phyloP scores from a whole-genome alignment of 2,113 vertebrate species.

The Cinclus cinclus region DNA sequence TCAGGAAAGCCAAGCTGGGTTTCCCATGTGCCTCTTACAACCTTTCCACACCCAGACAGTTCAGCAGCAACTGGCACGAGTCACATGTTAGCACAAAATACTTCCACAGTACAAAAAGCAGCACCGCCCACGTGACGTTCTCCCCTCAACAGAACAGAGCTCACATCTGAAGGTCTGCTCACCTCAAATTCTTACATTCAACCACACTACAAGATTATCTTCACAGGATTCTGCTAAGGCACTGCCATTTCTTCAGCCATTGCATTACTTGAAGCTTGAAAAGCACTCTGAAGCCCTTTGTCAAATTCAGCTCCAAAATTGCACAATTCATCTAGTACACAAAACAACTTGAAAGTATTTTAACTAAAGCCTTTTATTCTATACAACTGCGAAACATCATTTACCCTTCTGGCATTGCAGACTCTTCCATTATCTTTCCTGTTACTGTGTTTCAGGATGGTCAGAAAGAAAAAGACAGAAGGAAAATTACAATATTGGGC shows the following conservation, averaged over 20 bases:
- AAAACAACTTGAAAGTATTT: constrained; percentile 34
- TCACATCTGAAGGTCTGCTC: not conserved
- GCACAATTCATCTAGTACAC: not conserved
- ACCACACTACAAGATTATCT: not conserved
- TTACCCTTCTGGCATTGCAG: constrained; percentile 73
- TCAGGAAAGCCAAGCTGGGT: not conserved
- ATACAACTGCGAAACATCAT: constrained; percentile 76
- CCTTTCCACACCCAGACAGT: not conserved
- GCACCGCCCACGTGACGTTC: fast-evolving
- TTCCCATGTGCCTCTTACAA: not conserved
- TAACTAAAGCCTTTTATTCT: constrained; percentile 83
- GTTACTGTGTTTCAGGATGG: constrained; percentile 50
- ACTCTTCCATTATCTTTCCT: constrained; percentile 61
- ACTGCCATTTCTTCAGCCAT: not conserved
- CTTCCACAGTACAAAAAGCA: not conserved
- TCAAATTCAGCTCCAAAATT: not conserved
- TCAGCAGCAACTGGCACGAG: not conserved
- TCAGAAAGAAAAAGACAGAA: not conserved
- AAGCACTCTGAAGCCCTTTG: not conserved
- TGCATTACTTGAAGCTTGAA: not conserved
- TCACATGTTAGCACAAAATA: not conserved
- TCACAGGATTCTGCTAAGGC: not conserved
- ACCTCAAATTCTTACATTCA: not conserved
- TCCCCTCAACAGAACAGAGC: not conserved
- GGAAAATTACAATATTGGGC: constrained; percentile 45